Percentiles rank a stretch among this genome's conserved stretches.
Conservation (phyloP, 2,888 invertebrate genomes). For the Drosophila vallismaia region DNA sequence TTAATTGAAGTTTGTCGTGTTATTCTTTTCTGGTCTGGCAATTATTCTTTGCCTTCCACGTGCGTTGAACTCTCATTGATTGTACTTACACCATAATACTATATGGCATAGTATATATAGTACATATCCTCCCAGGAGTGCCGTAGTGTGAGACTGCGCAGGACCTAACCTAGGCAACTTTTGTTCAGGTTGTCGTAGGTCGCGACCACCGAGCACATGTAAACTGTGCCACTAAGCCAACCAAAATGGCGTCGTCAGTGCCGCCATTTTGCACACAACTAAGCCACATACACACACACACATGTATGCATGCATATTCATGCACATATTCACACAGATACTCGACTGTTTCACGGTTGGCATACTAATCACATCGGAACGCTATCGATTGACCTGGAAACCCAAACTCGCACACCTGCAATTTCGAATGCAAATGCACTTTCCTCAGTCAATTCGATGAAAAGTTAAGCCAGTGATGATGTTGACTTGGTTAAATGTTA, state of each 20-base stretch:
- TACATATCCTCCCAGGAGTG: constrained; percentile 14
- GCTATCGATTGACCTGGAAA: constrained; percentile 82
- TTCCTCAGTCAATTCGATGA: background rate
- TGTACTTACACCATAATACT: constrained; percentile 22
- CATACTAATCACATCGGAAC: constrained; percentile 65
- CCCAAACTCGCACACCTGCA: constrained; percentile 29
- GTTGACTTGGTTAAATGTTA: background rate
- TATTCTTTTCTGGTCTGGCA: constrained; percentile 1
- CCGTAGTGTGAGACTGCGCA: constrained; percentile 68
- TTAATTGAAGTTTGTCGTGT: background rate
- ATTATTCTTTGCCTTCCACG: constrained; percentile 39
- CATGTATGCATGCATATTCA: constrained; percentile 4
- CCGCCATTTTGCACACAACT: constrained; percentile 48
- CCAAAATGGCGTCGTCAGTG: constrained; percentile 64
- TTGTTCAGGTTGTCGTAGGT: constrained; percentile 69
- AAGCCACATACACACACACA: constrained; percentile 6
- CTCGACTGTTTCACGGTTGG: constrained; percentile 37
- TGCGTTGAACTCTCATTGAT: constrained; percentile 73
- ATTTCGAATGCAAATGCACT: constrained; percentile 10
- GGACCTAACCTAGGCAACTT: constrained; percentile 60
- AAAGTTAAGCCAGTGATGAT: background rate
- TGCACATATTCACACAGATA: constrained; percentile 13
- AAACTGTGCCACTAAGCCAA: constrained; percentile 41
- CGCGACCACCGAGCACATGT: constrained; percentile 53
- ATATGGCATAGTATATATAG: constrained; percentile 22